Percentiles rank a stretch among this genome's conserved stretches.
These are phyloP conservation scores for Lutraria rhynchaena DNA, from an alignment of 1,140 invertebrate species.

Conservation along the genomic window DNA sequence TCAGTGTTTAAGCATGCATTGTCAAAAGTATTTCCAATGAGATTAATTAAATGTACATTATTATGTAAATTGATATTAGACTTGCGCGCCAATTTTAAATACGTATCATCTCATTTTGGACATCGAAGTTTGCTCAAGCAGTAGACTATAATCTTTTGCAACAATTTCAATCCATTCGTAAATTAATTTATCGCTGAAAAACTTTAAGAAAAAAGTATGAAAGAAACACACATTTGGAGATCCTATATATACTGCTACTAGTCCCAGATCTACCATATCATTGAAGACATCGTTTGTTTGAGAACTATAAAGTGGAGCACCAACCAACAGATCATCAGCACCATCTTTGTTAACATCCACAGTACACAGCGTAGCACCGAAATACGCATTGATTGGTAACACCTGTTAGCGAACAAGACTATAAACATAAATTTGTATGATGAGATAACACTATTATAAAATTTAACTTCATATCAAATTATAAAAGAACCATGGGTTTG, in stretches of 20 bases:
- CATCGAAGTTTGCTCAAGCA: too few species aligned
- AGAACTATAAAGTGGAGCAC: constrained; percentile 34
- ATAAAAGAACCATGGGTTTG: too few species aligned
- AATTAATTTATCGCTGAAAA: too few species aligned
- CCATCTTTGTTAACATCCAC: constrained; percentile 41
- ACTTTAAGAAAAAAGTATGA: too few species aligned
- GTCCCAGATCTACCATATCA: neutral
- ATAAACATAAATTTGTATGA: neutral
- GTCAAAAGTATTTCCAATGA: too few species aligned
- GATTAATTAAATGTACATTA: too few species aligned
- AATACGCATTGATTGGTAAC: constrained; percentile 43
- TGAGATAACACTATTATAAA: neutral
- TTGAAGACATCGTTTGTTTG: neutral
- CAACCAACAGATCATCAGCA: constrained; percentile 43
- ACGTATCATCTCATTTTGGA: too few species aligned
- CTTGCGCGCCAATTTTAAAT: too few species aligned
- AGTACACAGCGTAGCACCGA: constrained; percentile 28
- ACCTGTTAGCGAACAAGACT: neutral
- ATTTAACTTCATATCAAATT: neutral
- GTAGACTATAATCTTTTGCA: too few species aligned
- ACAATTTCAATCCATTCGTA: too few species aligned
- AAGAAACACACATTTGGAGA: neutral
- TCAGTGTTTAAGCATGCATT: too few species aligned
- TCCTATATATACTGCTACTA: constrained; percentile 24
- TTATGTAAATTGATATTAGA: too few species aligned